Evolutionary conservation across 2,888 invertebrate genomes (phyloP).

Genomic region (Melinaea menophilus): DNA sequence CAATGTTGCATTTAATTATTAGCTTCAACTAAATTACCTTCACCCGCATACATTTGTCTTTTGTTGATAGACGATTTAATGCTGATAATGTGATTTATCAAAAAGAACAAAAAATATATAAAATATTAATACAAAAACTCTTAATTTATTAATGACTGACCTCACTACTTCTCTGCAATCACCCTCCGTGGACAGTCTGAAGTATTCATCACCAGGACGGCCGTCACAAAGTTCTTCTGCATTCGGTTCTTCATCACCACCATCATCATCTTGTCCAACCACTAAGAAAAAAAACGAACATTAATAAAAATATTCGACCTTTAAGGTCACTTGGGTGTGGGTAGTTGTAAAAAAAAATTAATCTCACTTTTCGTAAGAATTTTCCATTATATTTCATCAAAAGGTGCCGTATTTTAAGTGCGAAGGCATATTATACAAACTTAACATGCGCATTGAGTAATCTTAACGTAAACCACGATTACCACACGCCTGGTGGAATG

Average conservation of each 20-base stretch:
- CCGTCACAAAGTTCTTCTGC: conserved; percentile 92
- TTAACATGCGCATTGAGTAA: conserved; percentile 65
- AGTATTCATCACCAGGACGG: conserved; percentile 94
- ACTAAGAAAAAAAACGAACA: conserved; percentile 53
- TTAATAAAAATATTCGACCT: too few relatives aligned
- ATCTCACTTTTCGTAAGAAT: not conserved
- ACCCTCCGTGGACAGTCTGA: conserved; percentile 88
- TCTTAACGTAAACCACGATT: conserved; percentile 64
- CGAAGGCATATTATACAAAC: conserved; percentile 31
- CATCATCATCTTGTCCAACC: conserved; percentile 84
- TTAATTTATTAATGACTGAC: conserved; percentile 67
- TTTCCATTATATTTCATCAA: not conserved
- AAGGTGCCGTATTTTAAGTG: conserved; percentile 1
- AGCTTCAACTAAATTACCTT: conserved; percentile 36
- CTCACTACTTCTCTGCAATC: conserved; percentile 97
- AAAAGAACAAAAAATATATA: not conserved
- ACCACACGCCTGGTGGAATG: conserved; percentile 68
- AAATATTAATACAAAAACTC: not conserved
- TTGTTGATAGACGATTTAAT: conserved; percentile 12
- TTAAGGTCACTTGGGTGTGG: not conserved
- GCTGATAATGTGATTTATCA: conserved; percentile 4
- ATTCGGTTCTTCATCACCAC: conserved; percentile 78
- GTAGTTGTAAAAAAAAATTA: not conserved
- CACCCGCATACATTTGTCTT: conserved; percentile 25
- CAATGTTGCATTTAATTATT: conserved; percentile 42